These are phyloP conservation scores for Indicator indicator DNA, from an alignment of 2,113 vertebrate genomes.

Conservation along the genomic window DNA sequence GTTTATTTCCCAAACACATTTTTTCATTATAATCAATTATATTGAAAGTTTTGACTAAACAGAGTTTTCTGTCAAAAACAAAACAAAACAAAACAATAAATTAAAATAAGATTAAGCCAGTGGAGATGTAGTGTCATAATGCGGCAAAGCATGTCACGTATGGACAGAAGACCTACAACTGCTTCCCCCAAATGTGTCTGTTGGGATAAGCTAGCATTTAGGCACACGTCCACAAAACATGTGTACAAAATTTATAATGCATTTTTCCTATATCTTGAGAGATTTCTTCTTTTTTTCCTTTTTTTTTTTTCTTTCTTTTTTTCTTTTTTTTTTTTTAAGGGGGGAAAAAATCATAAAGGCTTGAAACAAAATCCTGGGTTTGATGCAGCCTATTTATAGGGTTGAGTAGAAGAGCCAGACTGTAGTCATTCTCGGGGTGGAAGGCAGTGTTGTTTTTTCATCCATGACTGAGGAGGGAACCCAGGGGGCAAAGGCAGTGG, in stretches of 20 bases:
- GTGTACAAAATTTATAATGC: background rate
- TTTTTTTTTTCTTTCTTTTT: too few species aligned
- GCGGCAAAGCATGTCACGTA: background rate
- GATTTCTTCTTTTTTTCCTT: too few species aligned
- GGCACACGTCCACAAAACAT: background rate
- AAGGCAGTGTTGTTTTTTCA: background rate
- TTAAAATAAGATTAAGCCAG: fast-evolving
- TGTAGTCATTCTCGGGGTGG: background rate
- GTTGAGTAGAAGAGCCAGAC: background rate
- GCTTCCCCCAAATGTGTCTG: background rate
- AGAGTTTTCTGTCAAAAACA: background rate
- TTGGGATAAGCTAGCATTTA: background rate
- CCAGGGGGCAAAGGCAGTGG: background rate
- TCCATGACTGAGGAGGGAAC: background rate
- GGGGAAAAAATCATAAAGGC: background rate
- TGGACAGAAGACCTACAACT: background rate
- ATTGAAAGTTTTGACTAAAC: background rate
- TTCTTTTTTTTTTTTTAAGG: background rate
- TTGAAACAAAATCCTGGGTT: background rate
- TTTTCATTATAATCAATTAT: background rate
- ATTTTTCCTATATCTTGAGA: background rate
- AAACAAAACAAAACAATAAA: background rate
- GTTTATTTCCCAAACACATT: background rate
- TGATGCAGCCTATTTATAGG: background rate
- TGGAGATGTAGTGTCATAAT: background rate